phyloP scores from a whole-genome alignment of 1,140 invertebrate genomes.

The Drosophila bipectinata region DNA sequence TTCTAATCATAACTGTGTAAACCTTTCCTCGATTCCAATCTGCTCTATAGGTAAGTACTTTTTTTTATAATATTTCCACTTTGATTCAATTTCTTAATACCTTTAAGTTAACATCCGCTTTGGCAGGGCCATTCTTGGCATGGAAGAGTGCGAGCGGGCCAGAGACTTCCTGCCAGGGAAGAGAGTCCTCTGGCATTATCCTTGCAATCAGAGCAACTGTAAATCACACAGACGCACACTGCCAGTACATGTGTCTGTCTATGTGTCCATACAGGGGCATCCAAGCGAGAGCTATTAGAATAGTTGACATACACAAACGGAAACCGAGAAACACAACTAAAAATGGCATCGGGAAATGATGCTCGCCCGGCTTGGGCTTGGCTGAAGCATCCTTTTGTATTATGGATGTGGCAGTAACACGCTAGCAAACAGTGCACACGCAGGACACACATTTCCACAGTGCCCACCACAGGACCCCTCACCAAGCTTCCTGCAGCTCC shows the following conservation, averaged over 20 bases:
- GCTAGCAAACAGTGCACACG: conserved; percentile 68
- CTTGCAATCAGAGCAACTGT: conserved; percentile 77
- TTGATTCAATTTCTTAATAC: conserved; percentile 82
- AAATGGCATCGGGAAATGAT: conserved; percentile 78
- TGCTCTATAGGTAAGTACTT: conserved; percentile 2
- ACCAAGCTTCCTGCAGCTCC: conserved; percentile 7
- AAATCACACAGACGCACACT: conserved; percentile 65
- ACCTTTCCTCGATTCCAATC: conserved; percentile 1
- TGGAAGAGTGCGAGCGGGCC: conserved; percentile 13
- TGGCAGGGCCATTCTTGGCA: conserved; percentile 52
- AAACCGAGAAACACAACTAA: conserved; percentile 38
- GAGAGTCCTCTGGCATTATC: conserved; percentile 64
- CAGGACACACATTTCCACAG: conserved; percentile 44
- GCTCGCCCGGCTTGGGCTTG: conserved; percentile 55
- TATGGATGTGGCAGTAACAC: conserved; percentile 78
- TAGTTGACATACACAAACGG: conserved; percentile 44
- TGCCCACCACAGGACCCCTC: conserved; percentile 8
- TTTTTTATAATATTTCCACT: conserved; percentile 73
- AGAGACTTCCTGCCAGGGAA: conserved; percentile 37
- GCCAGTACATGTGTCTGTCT: neutral
- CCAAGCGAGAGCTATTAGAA: conserved; percentile 54
- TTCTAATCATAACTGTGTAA: neutral
- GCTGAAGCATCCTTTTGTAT: conserved; percentile 72
- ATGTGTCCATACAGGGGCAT: neutral
- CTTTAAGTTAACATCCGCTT: conserved; percentile 81